Conservation (phyloP, 2,113 vertebrate genomes). For the Mustelus asterias region DNA sequence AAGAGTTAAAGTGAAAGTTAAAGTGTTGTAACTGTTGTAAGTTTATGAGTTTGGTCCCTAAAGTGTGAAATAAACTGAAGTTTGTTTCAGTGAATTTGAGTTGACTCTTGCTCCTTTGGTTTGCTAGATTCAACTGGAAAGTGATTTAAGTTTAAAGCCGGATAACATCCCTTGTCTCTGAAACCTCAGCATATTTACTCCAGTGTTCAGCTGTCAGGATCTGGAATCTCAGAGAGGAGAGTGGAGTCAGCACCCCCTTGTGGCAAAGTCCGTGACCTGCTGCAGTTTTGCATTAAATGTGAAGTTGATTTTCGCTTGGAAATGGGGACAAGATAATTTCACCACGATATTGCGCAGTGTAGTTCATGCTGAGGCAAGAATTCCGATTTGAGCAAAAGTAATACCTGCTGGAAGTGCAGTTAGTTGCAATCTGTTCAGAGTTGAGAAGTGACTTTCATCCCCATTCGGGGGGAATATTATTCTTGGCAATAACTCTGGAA, state of each 20-base stretch:
- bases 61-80: too few relatives aligned
- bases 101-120: too few relatives aligned
- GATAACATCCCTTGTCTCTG: background rate
- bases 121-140: too few relatives aligned
- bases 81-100: too few relatives aligned
- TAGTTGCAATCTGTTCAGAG: background rate
- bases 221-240: background rate
- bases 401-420: background rate
- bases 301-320: background rate
- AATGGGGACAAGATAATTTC: background rate
- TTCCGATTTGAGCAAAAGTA: background rate
- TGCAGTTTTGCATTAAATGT: background rate
- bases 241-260: background rate
- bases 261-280: background rate
- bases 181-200: background rate
- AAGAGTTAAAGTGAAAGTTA: too few relatives aligned
- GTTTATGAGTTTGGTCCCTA: too few relatives aligned
- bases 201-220: background rate
- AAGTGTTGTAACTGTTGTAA: too few relatives aligned
- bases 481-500: too few relatives aligned
- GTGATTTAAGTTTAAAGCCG: too few relatives aligned
- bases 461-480: background rate
- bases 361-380: background rate
- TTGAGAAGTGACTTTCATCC: background rate
- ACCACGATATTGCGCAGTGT: background rate